Evolutionary conservation across 2,797 vertebrate genomes (phyloP).

Genomic region (Xyrichtys novacula): DNA sequence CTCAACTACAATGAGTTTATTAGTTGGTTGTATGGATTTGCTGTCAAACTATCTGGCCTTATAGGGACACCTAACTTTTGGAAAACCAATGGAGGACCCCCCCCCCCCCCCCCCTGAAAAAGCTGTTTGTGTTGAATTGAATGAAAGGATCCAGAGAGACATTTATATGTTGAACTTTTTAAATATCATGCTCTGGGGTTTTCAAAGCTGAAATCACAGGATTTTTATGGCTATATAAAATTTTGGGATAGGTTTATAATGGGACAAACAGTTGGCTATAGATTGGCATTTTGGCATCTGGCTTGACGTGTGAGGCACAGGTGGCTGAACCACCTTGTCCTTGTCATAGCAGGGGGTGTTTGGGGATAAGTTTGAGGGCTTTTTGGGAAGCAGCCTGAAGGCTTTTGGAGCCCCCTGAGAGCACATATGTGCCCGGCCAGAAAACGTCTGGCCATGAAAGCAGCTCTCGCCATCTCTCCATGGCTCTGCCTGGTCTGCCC

Average conservation of each 20-base stretch:
- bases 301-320: constrained; percentile 42
- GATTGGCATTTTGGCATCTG: constrained; percentile 29
- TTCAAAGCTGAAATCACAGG: background rate
- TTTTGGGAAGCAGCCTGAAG: constrained; percentile 65
- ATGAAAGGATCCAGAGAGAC: background rate
- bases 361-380: constrained; percentile 58
- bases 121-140: background rate
- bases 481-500: constrained; percentile 46
- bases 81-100: background rate
- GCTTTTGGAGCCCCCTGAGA: constrained; percentile 63
- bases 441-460: constrained; percentile 57
- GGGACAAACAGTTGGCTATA: constrained; percentile 6
- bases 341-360: constrained; percentile 48
- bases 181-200: background rate
- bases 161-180: background rate
- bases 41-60: background rate
- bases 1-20: too few relatives aligned
- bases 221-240: constrained; percentile 4
- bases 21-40: too few relatives aligned
- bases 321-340: constrained; percentile 65
- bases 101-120: too few relatives aligned
- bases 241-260: background rate
- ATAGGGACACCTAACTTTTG: background rate
- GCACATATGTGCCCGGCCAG: constrained; percentile 72
- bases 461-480: constrained; percentile 44